Conservation (phyloP, 2,797 vertebrate genomes). For the Myotis findleyi region DNA sequence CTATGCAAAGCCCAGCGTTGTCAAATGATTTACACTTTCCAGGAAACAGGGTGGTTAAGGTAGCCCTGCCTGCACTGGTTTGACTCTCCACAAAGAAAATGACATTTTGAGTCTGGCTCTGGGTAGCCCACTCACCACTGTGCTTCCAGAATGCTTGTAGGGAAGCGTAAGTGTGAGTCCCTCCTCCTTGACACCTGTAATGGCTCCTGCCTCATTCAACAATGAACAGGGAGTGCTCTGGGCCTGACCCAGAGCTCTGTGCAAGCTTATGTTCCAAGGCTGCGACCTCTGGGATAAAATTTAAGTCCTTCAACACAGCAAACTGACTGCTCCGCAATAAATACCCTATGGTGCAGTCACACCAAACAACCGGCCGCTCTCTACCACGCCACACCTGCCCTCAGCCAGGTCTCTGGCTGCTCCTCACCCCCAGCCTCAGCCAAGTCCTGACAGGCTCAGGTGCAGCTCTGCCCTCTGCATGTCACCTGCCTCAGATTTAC, state of each 20-base stretch:
- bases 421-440: neutral
- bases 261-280: neutral
- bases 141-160: neutral
- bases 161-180: neutral
- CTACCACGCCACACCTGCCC: neutral
- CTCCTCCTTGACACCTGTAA: neutral
- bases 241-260: neutral
- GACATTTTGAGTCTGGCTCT: neutral
- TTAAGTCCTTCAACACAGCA: neutral
- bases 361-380: neutral
- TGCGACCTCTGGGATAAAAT: neutral
- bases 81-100: neutral
- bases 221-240: neutral
- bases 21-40: neutral
- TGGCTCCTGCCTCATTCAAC: neutral
- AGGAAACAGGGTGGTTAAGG: neutral
- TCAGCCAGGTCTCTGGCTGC: neutral
- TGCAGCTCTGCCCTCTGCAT: too few relatives aligned
- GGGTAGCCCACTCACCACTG: neutral
- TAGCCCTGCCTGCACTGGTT: neutral
- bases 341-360: neutral
- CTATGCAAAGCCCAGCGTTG: neutral
- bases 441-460: neutral
- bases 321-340: neutral
- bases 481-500: neutral